Conservation (phyloP, 2,888 invertebrate genomes). For the Mythimna lalbum region DNA sequence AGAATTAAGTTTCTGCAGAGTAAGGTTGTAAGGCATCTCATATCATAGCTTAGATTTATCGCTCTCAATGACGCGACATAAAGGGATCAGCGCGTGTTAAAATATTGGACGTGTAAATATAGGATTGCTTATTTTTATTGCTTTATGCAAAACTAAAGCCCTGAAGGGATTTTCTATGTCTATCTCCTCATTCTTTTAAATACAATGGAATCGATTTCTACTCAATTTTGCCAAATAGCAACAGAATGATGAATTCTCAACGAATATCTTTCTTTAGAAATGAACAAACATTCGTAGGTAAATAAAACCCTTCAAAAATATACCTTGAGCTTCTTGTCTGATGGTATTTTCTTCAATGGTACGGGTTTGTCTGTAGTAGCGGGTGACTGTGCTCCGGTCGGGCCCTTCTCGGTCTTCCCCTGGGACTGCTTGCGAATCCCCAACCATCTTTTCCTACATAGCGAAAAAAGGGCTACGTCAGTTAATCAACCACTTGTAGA, state of each 20-base stretch:
- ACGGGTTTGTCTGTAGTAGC: conserved; percentile 88
- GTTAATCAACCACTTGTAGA: neutral
- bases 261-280: neutral
- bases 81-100: neutral
- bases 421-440: conserved; percentile 96
- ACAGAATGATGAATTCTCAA: neutral
- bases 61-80: neutral
- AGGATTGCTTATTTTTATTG: neutral
- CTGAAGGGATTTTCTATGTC: neutral
- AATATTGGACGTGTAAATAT: neutral
- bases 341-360: conserved; percentile 94
- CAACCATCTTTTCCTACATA: conserved; percentile 96
- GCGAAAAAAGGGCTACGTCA: conserved; percentile 2
- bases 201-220: neutral
- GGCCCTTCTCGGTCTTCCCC: conserved; percentile 94
- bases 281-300: neutral
- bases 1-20: too few species aligned
- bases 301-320: conserved; percentile 58
- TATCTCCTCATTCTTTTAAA: neutral
- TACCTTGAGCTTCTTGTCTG: conserved; percentile 96
- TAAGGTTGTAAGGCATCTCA: neutral
- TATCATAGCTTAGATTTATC: conserved; percentile 1
- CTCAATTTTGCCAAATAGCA: neutral
- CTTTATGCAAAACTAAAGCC: neutral
- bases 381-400: conserved; percentile 87